Evolutionary conservation across 1,140 invertebrate genomes (phyloP), one percentile per base, ranked within the genome.

Genomic region (Heliconius hermathena): DNA sequence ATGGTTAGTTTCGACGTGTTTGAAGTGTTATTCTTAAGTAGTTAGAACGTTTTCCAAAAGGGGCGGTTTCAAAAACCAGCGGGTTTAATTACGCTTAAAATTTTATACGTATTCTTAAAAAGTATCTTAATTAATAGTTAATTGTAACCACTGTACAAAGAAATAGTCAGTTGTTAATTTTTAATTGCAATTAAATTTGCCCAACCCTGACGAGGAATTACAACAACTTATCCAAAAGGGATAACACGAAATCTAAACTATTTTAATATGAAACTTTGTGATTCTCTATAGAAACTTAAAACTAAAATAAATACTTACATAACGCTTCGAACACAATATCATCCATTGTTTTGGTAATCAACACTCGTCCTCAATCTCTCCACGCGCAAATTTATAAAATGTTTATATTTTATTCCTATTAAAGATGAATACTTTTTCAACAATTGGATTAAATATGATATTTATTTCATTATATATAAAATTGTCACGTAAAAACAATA

Each of bases 251-350:
- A 41, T 41, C 71, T 72, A 72, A 38, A 72, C 71, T 72, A 72
- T 72, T 38, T 72, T 3, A 72, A 38, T 38, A 72, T 41, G 20
- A 75, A 46, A 77, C 60, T 71, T 80, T 82, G 78, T 82, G 78
- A 82, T 80, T 76, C 49, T 46, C 71, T 54, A 76, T 73, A 81
- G 57, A 82, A 83, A 80, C 88, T 89, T 90, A 90, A 84, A 85
- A 52, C 85, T 89, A 90, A 70, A 90, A 90, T 90, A 90, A 90
- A 90, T 90, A 90, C 88, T 89, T 90, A 89, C 33, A 77, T 72
- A 84, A 86, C 77, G 77, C 82, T 78, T 84, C 78, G 85, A 90
- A 90, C 88, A 89, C 87, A 87, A 82, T 52, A 76, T 73, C 60
- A 57, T 6, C 33, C 76, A 80, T 52, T 78, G 70, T 73, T 73